Evolutionary conservation across 2,888 invertebrate genomes (phyloP).

Genomic region (Abrostola triplasia): DNA sequence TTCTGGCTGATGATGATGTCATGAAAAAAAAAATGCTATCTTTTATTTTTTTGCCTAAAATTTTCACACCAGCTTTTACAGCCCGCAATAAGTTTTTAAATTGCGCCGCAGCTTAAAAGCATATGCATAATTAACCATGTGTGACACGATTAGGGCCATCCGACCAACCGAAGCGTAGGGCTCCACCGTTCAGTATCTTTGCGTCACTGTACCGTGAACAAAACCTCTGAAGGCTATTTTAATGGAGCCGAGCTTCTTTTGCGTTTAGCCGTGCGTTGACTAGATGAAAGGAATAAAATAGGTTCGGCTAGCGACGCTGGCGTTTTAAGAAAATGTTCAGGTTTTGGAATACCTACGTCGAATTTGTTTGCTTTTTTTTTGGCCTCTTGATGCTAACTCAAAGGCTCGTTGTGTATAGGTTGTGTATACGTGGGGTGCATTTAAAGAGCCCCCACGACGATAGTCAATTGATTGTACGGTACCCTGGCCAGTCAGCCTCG

Average conservation of each 20-base stretch:
- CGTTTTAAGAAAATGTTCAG: slow-evolving; percentile 9
- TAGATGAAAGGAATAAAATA: slow-evolving; percentile 30
- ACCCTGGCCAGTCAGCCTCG: no score
- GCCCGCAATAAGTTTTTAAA: slow-evolving; percentile 3
- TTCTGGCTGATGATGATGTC: no score
- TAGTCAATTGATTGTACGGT: no score
- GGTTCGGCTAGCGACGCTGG: background rate
- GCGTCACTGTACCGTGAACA: slow-evolving; percentile 59
- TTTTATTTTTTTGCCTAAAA: background rate
- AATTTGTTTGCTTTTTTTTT: background rate
- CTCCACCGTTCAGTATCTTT: slow-evolving; percentile 58
- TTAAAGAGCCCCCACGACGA: no score
- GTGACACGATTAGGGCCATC: slow-evolving; percentile 77
- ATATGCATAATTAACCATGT: slow-evolving; percentile 83
- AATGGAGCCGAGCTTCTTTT: slow-evolving; percentile 50
- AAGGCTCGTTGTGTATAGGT: no score
- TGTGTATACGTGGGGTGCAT: no score
- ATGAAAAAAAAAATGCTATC: no score
- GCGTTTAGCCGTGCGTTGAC: slow-evolving; percentile 31
- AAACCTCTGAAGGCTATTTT: slow-evolving; percentile 64
- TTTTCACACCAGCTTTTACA: background rate
- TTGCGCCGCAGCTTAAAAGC: slow-evolving; percentile 63
- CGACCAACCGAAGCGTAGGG: slow-evolving; percentile 63
- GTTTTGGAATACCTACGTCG: background rate
- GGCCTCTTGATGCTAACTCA: no score